Base-by-base conservation (phyloP, 2,113 vertebrate genomes). In the Poecilia latipinna region DNA sequence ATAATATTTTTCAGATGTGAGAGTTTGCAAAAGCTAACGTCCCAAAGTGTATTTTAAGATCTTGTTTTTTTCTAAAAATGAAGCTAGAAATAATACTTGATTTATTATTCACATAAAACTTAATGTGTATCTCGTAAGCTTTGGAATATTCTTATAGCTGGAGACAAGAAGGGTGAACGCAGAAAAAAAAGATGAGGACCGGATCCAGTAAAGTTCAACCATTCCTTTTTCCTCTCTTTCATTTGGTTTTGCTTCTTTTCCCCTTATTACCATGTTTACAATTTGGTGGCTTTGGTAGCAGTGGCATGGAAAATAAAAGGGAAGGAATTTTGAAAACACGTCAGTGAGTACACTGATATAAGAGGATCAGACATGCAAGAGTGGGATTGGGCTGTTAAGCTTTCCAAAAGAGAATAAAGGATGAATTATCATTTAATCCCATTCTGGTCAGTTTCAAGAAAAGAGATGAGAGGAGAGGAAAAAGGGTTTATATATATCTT, bases 321-420 rank as follows among this genome's bases (percentile, higher is more conserved):
- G 4, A 74, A 67, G 44, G 74, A 89, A 83, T 91, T 91, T 80
- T 84, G 75, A 92, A 86, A 90, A 88, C 82, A 90, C 77, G 86
- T 86, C 83, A 86, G 87, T 70, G 80, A 84, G 78, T 81, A 74
- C 7, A 7, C 79, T 83, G 84, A 82, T 75, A 83, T 93, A 94
- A 93, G 92, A 91, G 93, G 91, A 93, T 95, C 86, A 88, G 92
- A 91, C 90, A 94, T 92, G 92, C 91, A 89, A 86, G 86, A 91
- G 86, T 91, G 93, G 87, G 92, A 85, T 79, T 85, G 75, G 88
- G 67, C 77, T 87, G 86, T 92, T 88, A 78, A 89, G 87, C 79
- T 71, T 88, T 86, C 80, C 88, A 86, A 82, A 90, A 82, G 80
- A 86, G 89, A 94, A 91, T 90, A 90, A 92, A 88, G 83, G 77